Evolutionary conservation across 2,113 vertebrate genomes (phyloP), one percentile per base, ranked within the genome.

Genomic region (Silurus asotus): DNA sequence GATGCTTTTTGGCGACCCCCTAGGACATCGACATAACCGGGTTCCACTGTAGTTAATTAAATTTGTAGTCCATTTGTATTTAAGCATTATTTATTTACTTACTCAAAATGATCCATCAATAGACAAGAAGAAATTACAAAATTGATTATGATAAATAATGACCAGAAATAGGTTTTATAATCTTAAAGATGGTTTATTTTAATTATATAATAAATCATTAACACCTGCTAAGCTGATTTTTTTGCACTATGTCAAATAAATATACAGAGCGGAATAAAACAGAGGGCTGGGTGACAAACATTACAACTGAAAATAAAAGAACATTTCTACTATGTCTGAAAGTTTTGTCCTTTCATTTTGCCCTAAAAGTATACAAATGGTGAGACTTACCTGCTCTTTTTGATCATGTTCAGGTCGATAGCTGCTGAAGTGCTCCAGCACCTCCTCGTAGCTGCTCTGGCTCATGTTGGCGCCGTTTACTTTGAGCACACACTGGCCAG

Each of bases 401-500:
- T 95, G 94, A 55, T 96, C 94, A 51, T 95, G 94, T 79, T 90
- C 95, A 51, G 87, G 94, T 78, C 94, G 94, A 82, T 96, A 96
- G 0, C 96, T 96, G 51, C 94, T 93, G 82, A 99, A 99, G 91
- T 99, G 96, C 82, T 99, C 97, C 89, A 99, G 94, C 88, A 97
- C 97, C 8, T 97, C 97, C 0, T 92, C 65, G 81, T 96, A 95
- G 65, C 93, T 93, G 2, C 95, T 95, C 25, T 88, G 94, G 82
- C 92, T 93, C 90, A 97, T 94, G 0, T 92, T 98, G 93, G 92
- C 96, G 59, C 98, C 97, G 11, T 96, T 99, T 84, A 99, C 97
- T 94, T 99, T 99, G 88, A 97, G 92, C 91, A 99, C 88, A 70
- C 97, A 97, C 90, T 99, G 98, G 20, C 98, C 98, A 0, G 98